Percentiles rank a stretch among this genome's conserved stretches.
phyloP scores from a whole-genome alignment of 2,888 invertebrate species.

The Pseudanteris insignis region DNA sequence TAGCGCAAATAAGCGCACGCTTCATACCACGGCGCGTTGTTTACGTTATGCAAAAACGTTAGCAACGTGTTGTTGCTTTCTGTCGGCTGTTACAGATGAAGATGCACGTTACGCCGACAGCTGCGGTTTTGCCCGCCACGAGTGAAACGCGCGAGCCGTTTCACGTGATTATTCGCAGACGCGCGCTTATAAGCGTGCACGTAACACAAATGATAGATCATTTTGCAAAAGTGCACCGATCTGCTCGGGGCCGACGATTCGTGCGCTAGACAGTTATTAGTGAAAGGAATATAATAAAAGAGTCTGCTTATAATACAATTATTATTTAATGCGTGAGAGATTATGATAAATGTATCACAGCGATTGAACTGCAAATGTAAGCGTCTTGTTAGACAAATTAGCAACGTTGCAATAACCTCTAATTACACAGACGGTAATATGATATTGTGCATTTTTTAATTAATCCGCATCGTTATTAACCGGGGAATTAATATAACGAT shows the following conservation, averaged over 20 bases:
- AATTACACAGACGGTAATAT: no score
- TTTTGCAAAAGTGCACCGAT: no score
- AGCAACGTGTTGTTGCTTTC: conserved; percentile 20
- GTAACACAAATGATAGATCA: no score
- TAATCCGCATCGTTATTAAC: no score
- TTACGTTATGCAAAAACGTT: conserved; percentile 25
- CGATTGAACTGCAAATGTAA: no score
- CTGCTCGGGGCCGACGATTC: no score
- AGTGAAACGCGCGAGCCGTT: conserved; percentile 36
- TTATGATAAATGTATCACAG: no score
- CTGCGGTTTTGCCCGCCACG: conserved; percentile 24
- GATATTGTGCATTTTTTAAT: no score
- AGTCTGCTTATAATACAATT: conserved; percentile 11
- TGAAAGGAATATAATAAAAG: conserved; percentile 17
- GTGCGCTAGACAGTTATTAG: conserved; percentile 20
- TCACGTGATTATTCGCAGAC: conserved; percentile 23
- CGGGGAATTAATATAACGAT: no score
- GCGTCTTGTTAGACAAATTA: no score
- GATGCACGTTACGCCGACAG: conserved; percentile 26
- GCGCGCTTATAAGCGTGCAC: conserved; percentile 13
- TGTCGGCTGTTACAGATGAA: conserved; percentile 20
- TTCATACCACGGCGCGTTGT: conserved; percentile 2
- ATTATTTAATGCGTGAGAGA: not conserved
- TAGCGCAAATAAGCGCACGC: not conserved
- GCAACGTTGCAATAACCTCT: no score